Conservation (phyloP, 1,140 invertebrate species). For the Sipha flava region DNA sequence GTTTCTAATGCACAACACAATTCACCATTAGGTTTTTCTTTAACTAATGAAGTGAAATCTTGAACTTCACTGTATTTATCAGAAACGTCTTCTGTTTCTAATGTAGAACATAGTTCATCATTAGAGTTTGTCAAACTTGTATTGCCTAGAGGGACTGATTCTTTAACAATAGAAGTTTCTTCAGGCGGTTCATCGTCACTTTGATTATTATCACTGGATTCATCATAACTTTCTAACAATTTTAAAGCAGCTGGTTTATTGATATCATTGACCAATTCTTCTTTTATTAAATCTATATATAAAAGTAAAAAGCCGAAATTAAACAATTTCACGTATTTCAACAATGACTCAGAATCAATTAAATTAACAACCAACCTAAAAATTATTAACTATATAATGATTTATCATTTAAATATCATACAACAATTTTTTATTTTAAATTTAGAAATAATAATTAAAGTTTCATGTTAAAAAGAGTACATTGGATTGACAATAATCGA, state of each 20-base stretch:
- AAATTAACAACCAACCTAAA: too few species aligned
- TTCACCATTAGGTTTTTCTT: neutral
- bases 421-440: too few species aligned
- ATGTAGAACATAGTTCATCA: neutral
- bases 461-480: too few species aligned
- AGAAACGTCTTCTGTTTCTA: neutral
- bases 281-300: neutral
- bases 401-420: too few species aligned
- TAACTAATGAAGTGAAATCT: neutral
- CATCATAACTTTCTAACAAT: neutral
- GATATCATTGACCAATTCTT: neutral
- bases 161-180: neutral
- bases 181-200: neutral
- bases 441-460: too few species aligned
- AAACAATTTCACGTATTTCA: too few species aligned
- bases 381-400: too few species aligned
- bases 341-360: too few species aligned
- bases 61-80: neutral
- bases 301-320: too few species aligned
- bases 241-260: conserved; percentile 1
- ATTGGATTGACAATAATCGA: too few species aligned
- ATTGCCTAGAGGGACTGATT: neutral
- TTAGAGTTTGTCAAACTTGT: neutral
- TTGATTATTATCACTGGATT: neutral
- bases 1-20: neutral